phyloP scores from a whole-genome alignment of 2,797 vertebrate species.

The Anguilla megastoma region DNA sequence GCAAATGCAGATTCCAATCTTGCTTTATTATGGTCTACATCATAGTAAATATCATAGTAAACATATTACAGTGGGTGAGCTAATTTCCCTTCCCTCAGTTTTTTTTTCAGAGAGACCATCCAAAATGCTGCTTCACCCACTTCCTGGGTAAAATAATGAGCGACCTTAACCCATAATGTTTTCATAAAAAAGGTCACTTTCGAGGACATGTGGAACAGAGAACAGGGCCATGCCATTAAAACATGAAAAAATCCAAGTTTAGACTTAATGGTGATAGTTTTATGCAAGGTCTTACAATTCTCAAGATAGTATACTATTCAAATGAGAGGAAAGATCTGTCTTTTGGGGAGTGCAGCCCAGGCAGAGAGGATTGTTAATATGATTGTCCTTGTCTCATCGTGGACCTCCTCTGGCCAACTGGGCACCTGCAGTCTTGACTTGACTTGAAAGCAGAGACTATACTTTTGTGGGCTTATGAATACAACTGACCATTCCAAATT shows the following conservation, averaged over 20 bases:
- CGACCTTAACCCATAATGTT: neutral
- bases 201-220: slow-evolving; percentile 58
- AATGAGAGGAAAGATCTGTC: slow-evolving; percentile 10
- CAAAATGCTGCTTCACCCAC: neutral
- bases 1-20: neutral
- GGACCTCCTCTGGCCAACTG: neutral
- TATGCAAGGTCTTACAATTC: neutral
- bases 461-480: neutral
- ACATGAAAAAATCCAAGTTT: slow-evolving; percentile 63
- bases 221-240: slow-evolving; percentile 68
- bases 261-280: slow-evolving; percentile 45
- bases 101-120: neutral
- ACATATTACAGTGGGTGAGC: neutral
- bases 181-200: slow-evolving; percentile 47
- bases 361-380: neutral
- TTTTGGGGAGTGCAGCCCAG: neutral
- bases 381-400: neutral
- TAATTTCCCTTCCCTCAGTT: neutral
- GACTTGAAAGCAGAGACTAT: neutral
- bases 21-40: too few relatives aligned
- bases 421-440: neutral
- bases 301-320: neutral
- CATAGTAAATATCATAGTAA: too few relatives aligned
- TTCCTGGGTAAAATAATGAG: slow-evolving; percentile 23
- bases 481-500: neutral